Percentiles rank a stretch among this genome's conserved stretches.
Conservation (phyloP, 1,140 invertebrate species). For the Hyphantria cunea region DNA sequence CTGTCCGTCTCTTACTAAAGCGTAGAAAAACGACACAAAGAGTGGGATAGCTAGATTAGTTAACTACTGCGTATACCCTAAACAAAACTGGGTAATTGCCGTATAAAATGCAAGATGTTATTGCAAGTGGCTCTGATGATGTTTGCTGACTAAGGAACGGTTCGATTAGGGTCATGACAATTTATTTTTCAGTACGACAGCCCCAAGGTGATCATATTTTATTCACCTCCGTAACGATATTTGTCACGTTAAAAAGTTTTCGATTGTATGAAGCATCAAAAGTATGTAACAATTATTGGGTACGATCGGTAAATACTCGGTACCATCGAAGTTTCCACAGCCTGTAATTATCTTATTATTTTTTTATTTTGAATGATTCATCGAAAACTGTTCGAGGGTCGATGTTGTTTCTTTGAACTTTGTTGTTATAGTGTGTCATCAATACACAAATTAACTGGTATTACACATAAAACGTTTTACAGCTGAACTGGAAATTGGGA, state of each 20-base stretch:
- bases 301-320: slow-evolving; percentile 27
- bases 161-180: slow-evolving; percentile 62
- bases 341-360: slow-evolving; percentile 31
- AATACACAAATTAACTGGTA: neutral
- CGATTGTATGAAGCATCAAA: slow-evolving; percentile 42
- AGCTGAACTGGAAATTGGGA: neutral
- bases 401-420: slow-evolving; percentile 1
- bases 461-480: neutral
- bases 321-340: slow-evolving; percentile 15
- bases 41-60: slow-evolving; percentile 46
- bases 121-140: slow-evolving; percentile 57
- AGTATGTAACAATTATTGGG: slow-evolving; percentile 36
- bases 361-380: slow-evolving; percentile 27
- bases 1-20: slow-evolving; percentile 41
- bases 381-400: slow-evolving; percentile 1
- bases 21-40: slow-evolving; percentile 11
- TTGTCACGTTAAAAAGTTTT: slow-evolving; percentile 58
- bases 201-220: slow-evolving; percentile 47
- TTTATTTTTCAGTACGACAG: slow-evolving; percentile 58
- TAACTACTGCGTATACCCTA: slow-evolving; percentile 61
- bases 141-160: slow-evolving; percentile 49
- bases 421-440: neutral
- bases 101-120: slow-evolving; percentile 53
- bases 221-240: slow-evolving; percentile 61
- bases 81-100: slow-evolving; percentile 65